phyloP scores from a whole-genome alignment of 2,113 vertebrate genomes.

The Meriones unguiculatus region DNA sequence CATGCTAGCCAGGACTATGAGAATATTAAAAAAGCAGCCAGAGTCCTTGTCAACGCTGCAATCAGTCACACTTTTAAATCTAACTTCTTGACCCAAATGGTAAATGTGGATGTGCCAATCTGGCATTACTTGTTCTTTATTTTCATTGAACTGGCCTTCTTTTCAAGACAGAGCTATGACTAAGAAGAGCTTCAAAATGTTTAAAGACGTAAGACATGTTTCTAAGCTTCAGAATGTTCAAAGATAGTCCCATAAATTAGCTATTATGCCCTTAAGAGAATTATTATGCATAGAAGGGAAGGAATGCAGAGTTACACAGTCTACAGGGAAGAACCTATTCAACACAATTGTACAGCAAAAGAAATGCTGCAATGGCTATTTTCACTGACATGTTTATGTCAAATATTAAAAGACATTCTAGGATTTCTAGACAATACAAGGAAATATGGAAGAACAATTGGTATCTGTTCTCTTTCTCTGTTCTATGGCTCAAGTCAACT shows the following conservation, averaged over 20 bases:
- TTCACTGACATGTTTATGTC: conserved; percentile 56
- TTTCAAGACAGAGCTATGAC: not conserved
- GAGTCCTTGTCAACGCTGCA: not conserved
- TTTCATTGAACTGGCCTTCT: not conserved
- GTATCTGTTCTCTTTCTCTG: conserved; percentile 58
- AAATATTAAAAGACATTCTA: conserved; percentile 52
- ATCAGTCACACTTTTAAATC: not conserved
- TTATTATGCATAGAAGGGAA: not conserved
- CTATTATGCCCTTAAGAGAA: conserved; percentile 9
- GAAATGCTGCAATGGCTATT: not conserved
- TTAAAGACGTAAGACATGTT: not conserved
- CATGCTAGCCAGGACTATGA: not conserved
- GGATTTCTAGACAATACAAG: conserved; percentile 52
- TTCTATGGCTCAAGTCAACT: conserved; percentile 54
- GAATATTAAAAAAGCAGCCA: not conserved
- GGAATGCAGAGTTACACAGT: not conserved
- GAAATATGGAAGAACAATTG: conserved; percentile 46
- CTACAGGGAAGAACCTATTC: not conserved
- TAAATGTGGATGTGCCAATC: not conserved
- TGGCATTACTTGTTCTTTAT: not conserved
- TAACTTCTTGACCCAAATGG: not conserved
- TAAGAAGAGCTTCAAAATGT: not conserved
- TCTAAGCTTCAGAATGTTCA: not conserved
- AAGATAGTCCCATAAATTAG: not conserved
- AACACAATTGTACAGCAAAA: not conserved